Percentiles rank a stretch among this genome's conserved stretches.
Conservation (phyloP, 64 coral and sea anemone species). For the Dendronephthya gigantea region DNA sequence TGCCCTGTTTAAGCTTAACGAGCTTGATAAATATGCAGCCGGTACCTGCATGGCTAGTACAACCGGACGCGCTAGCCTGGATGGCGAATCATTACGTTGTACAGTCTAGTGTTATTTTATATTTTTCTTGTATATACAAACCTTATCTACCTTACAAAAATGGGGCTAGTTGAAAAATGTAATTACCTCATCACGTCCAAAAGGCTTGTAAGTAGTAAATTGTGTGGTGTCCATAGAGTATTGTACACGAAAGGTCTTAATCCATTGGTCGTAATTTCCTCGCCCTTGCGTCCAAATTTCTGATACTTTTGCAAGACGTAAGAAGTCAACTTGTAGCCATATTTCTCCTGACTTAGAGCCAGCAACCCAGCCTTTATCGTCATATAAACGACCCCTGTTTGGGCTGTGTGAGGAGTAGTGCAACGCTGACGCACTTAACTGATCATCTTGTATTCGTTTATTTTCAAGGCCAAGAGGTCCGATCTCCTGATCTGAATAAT, state of each 20-base stretch:
- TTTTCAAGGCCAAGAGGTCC: constrained; percentile 36
- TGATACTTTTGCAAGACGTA: background rate
- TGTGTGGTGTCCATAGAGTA: background rate
- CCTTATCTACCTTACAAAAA: too few species aligned
- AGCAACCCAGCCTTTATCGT: background rate
- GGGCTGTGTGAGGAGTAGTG: background rate
- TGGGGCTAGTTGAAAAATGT: too few species aligned
- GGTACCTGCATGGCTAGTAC: too few species aligned
- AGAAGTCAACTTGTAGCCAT: background rate
- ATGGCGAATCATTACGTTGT: too few species aligned
- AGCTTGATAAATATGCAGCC: too few species aligned
- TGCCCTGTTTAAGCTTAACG: too few species aligned
- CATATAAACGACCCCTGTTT: constrained; percentile 5
- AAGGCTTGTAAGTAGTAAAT: too few species aligned
- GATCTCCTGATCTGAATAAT: background rate
- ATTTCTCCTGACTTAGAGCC: background rate
- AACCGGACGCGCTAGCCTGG: too few species aligned
- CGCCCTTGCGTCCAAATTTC: background rate
- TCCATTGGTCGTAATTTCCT: background rate
- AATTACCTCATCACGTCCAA: too few species aligned
- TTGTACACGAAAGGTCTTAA: background rate
- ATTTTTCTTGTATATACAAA: too few species aligned
- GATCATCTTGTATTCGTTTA: constrained; percentile 14
- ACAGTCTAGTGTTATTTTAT: too few species aligned
- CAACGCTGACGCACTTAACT: constrained; percentile 27